phyloP scores from a whole-genome alignment of 2,113 vertebrate genomes.

The Nannospalax galili region DNA sequence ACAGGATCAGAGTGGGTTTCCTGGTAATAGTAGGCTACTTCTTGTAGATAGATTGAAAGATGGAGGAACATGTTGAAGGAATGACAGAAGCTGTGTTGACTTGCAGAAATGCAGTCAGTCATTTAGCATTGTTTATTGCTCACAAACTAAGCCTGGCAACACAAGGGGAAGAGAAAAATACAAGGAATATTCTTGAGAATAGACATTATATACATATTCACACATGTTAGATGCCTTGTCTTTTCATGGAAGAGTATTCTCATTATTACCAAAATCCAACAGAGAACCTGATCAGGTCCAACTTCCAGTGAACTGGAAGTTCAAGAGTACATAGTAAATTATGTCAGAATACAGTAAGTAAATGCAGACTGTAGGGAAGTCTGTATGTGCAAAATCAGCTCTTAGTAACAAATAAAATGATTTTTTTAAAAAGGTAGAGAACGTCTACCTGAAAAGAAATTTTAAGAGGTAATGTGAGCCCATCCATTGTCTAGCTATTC shows the following conservation, averaged over 20 bases:
- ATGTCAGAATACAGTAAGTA: neutral
- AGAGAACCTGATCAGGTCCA: neutral
- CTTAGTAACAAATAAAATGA: neutral
- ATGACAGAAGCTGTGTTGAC: neutral
- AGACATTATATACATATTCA: neutral
- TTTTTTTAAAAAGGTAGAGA: neutral
- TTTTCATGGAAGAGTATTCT: neutral
- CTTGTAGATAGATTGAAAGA: neutral
- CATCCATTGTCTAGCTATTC: neutral
- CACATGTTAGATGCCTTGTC: neutral
- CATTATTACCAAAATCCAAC: neutral
- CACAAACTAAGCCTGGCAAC: neutral
- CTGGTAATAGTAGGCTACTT: neutral
- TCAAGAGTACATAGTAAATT: neutral
- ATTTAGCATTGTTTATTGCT: neutral
- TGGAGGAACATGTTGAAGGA: neutral
- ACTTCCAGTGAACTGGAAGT: neutral
- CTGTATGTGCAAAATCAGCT: neutral
- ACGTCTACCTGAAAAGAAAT: neutral
- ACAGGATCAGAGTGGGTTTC: neutral
- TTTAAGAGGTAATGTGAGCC: neutral
- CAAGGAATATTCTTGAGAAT: neutral
- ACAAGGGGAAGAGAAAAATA: neutral
- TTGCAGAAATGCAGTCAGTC: neutral
- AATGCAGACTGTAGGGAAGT: neutral